These are phyloP conservation scores for Heliornis fulica DNA, from an alignment of 2,113 vertebrate genomes.

Conservation along the genomic window DNA sequence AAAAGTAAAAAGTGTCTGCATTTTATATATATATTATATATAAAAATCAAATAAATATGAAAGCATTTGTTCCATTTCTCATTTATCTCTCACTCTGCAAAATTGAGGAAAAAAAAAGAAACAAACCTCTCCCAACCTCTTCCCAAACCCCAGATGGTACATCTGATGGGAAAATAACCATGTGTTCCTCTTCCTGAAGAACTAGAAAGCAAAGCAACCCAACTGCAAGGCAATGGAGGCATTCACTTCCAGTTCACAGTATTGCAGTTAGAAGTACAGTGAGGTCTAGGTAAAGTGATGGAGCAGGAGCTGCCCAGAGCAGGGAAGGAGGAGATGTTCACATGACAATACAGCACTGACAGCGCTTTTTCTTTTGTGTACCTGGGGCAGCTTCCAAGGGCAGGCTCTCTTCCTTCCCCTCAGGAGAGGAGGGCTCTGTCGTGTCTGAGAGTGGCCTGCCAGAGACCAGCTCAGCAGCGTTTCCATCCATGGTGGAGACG, in stretches of 20 bases:
- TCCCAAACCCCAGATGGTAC: background rate
- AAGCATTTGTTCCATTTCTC: slow-evolving; percentile 49
- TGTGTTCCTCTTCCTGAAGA: slow-evolving; percentile 39
- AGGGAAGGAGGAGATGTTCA: slow-evolving; percentile 82
- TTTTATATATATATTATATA: slow-evolving; percentile 39
- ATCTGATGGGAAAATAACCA: slow-evolving; percentile 43
- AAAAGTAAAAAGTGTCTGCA: slow-evolving; percentile 47
- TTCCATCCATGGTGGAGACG: slow-evolving; percentile 89
- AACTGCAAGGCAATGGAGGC: slow-evolving; percentile 80
- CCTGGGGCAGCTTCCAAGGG: slow-evolving; percentile 89
- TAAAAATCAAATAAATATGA: slow-evolving; percentile 61
- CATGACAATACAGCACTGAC: slow-evolving; percentile 99
- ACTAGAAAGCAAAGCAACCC: slow-evolving; percentile 76
- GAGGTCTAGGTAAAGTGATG: slow-evolving; percentile 79
- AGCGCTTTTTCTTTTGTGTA: slow-evolving; percentile 99
- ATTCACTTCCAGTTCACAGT: slow-evolving; percentile 83
- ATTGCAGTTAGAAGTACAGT: slow-evolving; percentile 89
- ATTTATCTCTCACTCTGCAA: slow-evolving; percentile 34
- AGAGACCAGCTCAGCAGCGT: slow-evolving; percentile 93
- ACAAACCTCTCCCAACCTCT: background rate
- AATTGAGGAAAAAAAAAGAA: slow-evolving; percentile 1
- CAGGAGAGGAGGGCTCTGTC: slow-evolving; percentile 92
- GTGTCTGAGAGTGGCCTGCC: slow-evolving; percentile 87
- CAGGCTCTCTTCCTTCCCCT: slow-evolving; percentile 90
- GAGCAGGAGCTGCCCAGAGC: slow-evolving; percentile 73